A percentile compares a stretch with the other conserved stretches of the same genome.
Conservation (phyloP, 2,888 invertebrate genomes). For the Cyrtodaria siliqua region DNA sequence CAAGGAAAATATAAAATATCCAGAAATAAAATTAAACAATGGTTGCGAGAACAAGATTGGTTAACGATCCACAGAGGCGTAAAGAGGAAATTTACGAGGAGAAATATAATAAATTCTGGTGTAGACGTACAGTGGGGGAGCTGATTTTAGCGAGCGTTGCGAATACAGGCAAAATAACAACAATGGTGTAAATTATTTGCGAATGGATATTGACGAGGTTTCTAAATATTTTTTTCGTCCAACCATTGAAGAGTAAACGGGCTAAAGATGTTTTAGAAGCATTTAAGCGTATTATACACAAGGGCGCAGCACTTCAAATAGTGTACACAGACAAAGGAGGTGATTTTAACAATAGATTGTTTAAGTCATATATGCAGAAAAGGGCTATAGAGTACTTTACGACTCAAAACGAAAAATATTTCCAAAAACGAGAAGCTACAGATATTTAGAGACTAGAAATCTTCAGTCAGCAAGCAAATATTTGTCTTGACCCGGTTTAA, state of each 20-base stretch:
- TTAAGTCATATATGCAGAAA: not conserved
- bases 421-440: no score
- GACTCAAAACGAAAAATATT: constrained; percentile 22
- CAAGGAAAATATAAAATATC: constrained; percentile 19
- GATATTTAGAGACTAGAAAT: no score
- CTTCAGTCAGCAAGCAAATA: no score
- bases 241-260: constrained; percentile 19
- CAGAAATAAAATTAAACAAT: constrained; percentile 7
- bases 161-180: constrained; percentile 4
- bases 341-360: constrained; percentile 14
- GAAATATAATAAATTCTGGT: constrained; percentile 12
- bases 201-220: constrained; percentile 17
- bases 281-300: not conserved
- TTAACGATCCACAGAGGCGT: not conserved
- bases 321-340: constrained; percentile 14
- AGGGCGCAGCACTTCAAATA: not conserved
- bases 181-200: constrained; percentile 15
- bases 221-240: constrained; percentile 19
- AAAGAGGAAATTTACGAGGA: constrained; percentile 16
- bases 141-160: constrained; percentile 16
- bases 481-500: not conserved
- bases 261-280: constrained; percentile 12
- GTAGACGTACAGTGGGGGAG: constrained; percentile 23
- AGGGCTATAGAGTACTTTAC: constrained; percentile 10
- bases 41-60: constrained; percentile 7